A percentile compares a stretch with the other conserved stretches of the same genome.
phyloP scores from a whole-genome alignment of 2,113 vertebrate genomes.

The Chascanopsetta lugubris region DNA sequence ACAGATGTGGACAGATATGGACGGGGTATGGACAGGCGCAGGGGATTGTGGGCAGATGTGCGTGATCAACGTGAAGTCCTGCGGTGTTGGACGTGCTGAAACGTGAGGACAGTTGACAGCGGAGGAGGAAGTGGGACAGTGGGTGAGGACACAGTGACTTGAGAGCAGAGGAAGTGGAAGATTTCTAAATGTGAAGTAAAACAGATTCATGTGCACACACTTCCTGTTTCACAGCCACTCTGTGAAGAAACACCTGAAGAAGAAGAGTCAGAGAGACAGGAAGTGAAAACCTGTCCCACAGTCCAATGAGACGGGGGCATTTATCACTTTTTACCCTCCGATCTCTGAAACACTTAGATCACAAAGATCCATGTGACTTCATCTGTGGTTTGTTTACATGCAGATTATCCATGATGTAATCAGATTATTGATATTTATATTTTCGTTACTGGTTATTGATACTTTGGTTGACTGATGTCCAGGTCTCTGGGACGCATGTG shows the following conservation, averaged over 20 bases:
- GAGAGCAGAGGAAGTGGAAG: conserved; percentile 56
- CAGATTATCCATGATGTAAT: no score
- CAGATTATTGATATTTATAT: neutral
- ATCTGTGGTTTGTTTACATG: no score
- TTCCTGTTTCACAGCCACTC: conserved; percentile 59
- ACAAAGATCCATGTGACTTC: no score
- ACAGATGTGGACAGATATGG: neutral
- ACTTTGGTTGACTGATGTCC: neutral
- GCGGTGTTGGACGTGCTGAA: neutral
- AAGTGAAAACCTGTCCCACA: no score
- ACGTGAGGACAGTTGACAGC: neutral
- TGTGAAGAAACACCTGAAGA: neutral
- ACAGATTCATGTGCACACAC: conserved; percentile 15
- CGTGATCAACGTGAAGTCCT: no score
- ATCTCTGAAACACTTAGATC: no score
- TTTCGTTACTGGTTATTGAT: neutral
- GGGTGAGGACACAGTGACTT: conserved; percentile 26
- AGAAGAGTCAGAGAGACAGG: no score
- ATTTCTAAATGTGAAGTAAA: conserved; percentile 59
- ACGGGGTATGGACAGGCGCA: neutral
- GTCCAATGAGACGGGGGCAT: no score
- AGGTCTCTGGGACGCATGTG: no score
- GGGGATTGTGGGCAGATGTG: no score
- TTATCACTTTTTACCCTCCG: no score
- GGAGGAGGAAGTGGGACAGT: conserved; percentile 32